Base-by-base conservation (phyloP, 2,888 invertebrate genomes). In the Metopia argyrocephala region DNA sequence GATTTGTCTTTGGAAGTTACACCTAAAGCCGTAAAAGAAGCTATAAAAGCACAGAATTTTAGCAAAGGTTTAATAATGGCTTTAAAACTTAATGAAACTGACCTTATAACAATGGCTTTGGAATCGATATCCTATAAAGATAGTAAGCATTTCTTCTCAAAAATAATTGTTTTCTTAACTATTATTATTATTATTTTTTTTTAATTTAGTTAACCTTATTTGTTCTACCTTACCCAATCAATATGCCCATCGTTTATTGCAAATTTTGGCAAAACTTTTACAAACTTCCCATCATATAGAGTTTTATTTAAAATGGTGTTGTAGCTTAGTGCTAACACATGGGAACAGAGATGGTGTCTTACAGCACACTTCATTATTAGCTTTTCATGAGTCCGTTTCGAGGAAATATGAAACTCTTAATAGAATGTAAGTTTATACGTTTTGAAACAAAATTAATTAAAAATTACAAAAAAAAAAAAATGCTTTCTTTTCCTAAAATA, bases 1-100 rank as follows among this genome's bases (percentile, higher is more conserved):
- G 94, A 97, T 78, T 92, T 99, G 23, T 96, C 97, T 81, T 91
- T 94, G 4, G 94, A 94, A 46, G 95, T 97, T 1, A 98, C 97
- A 0, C 97, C 98, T 0, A 91, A 92, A 20, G 92, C 93, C 0
- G 93, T 95, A 3, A 92, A 92, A 76, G 91, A 93, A 73, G 91
- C 93, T 0, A 87, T 96, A 0, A 85, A 89, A 0, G 90, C 93
- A 1, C 88, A 91, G 57, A 93, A 94, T 59, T 95, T 93, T 91
- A 92, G 94, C 0, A 92, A 92, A 87, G 98, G 98, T 0, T 90
- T 99, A 12, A 93, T 95, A 86, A 95, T 96, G 92, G 93, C 98
- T 0, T 90, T 99, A 71, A 95, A 96, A 86, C 91, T 99, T 68
- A 97, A 97, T 88, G 97, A 98, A 87, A 92, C 93, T 15, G 88